Evolutionary conservation across 2,113 vertebrate species (phyloP).

Genomic region (Pollimyrus isidori): DNA sequence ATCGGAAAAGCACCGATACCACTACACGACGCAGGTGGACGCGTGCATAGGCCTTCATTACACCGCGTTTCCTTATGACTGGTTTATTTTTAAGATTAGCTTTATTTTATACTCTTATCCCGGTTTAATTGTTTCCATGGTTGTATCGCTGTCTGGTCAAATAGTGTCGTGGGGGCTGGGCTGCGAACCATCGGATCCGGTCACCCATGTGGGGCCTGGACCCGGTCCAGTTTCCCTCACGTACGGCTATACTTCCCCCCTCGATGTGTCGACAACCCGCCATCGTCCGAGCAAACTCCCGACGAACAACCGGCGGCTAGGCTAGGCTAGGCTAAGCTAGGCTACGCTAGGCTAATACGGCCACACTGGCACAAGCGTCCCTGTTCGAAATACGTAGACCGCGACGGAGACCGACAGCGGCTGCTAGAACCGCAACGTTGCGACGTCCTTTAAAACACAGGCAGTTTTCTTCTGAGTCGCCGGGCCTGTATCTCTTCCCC

Average conservation of each 20-base stretch:
- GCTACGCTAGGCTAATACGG: not conserved
- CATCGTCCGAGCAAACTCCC: not conserved
- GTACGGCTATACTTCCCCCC: not conserved
- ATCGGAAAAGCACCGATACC: not conserved
- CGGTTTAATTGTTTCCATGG: not conserved
- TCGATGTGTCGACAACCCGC: not conserved
- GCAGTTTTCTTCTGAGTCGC: not conserved
- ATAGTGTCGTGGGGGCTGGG: constrained; percentile 18
- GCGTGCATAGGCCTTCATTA: not conserved
- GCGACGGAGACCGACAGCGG: not conserved
- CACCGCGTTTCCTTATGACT: not conserved
- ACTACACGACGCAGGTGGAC: not conserved
- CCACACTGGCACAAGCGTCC: not conserved
- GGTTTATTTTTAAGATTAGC: not conserved
- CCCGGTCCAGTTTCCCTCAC: constrained; percentile 6
- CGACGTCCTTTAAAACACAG: not conserved
- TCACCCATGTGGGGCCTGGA: constrained; percentile 14
- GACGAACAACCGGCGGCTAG: not conserved
- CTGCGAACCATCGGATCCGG: not conserved
- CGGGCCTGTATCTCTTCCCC: not conserved
- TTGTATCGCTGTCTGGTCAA: not conserved
- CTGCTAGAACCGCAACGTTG: not conserved
- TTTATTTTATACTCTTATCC: not conserved
- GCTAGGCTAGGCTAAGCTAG: not conserved
- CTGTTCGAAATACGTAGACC: not conserved